phyloP scores from a whole-genome alignment of 2,113 vertebrate species.

The Sylvia atricapilla region DNA sequence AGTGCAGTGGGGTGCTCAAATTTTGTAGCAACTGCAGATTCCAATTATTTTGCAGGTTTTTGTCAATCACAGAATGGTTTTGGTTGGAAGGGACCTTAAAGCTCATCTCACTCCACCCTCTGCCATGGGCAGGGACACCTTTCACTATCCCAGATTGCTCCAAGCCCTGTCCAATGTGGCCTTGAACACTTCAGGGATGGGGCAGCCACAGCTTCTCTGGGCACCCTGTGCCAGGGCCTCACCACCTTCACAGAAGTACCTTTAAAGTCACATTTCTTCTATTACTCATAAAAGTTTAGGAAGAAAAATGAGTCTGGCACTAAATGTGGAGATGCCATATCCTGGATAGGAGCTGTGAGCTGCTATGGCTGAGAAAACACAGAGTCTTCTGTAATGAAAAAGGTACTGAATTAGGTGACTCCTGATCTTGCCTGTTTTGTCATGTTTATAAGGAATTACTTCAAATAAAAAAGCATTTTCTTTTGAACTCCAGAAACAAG shows the following conservation, averaged over 20 bases:
- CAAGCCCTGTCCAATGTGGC: neutral
- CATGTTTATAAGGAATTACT: neutral
- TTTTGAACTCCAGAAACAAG: neutral
- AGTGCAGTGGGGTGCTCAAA: neutral
- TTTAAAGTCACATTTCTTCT: neutral
- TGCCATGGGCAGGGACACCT: neutral
- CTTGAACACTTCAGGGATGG: neutral
- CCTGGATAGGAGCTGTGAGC: neutral
- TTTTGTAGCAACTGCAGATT: neutral
- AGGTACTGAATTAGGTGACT: neutral
- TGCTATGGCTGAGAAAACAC: neutral
- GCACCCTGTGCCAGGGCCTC: neutral
- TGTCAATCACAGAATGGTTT: neutral
- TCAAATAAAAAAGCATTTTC: neutral
- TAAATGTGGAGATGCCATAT: neutral
- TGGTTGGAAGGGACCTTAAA: neutral
- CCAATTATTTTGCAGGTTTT: neutral
- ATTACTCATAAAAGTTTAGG: neutral
- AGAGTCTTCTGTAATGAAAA: neutral
- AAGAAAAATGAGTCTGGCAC: neutral
- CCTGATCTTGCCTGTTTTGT: neutral
- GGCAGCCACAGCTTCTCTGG: neutral
- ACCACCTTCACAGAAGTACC: neutral
- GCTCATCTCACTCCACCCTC: neutral
- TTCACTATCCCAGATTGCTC: neutral